Conservation (phyloP, 2,797 vertebrate species). For the Margarornis squamiger region DNA sequence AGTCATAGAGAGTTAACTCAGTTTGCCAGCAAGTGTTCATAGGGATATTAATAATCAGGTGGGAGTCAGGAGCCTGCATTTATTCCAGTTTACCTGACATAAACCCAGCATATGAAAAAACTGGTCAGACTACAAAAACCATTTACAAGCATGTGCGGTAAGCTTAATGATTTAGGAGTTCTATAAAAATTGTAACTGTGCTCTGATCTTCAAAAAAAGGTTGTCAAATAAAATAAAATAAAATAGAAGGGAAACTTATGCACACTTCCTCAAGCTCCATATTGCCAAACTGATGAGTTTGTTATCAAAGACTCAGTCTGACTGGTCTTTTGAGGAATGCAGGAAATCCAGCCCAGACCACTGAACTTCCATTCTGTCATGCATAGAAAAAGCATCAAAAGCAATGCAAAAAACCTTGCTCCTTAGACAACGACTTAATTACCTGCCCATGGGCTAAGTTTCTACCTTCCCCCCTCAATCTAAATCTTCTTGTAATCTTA, state of each 20-base stretch:
- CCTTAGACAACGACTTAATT: not conserved
- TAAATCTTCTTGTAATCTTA: not conserved
- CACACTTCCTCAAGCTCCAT: conserved; percentile 43
- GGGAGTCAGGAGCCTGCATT: not conserved
- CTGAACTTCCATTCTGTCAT: conserved; percentile 10
- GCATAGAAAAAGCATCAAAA: conserved; percentile 52
- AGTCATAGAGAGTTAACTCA: not conserved
- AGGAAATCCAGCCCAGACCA: conserved; percentile 56
- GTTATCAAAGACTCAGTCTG: conserved; percentile 32
- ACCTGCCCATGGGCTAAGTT: conserved; percentile 1
- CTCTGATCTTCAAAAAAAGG: conserved; percentile 64
- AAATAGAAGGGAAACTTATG: conserved; percentile 52
- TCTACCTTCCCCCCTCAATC: not conserved
- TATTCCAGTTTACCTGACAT: conserved; percentile 46
- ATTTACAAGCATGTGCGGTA: not conserved
- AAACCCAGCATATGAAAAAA: conserved; percentile 29
- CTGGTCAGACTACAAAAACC: conserved; percentile 35
- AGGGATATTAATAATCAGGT: not conserved
- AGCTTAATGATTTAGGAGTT: conserved; percentile 33
- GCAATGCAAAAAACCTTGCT: conserved; percentile 50
- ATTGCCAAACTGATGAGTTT: conserved; percentile 46
- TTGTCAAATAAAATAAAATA: conserved; percentile 51
- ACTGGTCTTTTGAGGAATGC: conserved; percentile 52
- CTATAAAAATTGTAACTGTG: conserved; percentile 40
- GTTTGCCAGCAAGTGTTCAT: not conserved